These are phyloP conservation scores for Paratrypauchen microcephalus DNA, from an alignment of 2,797 vertebrate species.

Conservation along the genomic window DNA sequence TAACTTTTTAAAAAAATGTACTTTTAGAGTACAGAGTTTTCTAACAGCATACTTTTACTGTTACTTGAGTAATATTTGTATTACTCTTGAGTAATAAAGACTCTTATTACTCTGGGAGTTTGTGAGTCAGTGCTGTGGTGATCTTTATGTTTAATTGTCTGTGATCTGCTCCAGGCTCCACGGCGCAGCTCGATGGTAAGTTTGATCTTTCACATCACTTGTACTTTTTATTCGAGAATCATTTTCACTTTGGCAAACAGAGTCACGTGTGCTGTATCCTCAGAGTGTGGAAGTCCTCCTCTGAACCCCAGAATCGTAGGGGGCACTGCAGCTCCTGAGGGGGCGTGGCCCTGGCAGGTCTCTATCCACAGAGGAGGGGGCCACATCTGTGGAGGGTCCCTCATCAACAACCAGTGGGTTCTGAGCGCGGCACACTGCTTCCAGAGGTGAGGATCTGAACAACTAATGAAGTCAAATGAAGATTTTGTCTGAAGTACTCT, in stretches of 20 bases:
- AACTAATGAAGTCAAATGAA: not conserved
- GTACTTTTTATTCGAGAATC: too few relatives aligned
- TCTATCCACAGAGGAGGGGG: not conserved
- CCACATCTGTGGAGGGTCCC: conserved; percentile 4
- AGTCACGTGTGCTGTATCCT: not conserved
- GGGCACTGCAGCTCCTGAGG: not conserved
- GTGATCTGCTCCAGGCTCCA: conserved; percentile 37
- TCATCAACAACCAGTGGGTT: conserved; percentile 9
- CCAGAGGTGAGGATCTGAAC: not conserved
- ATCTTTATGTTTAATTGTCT: not conserved
- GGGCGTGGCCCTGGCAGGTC: conserved; percentile 12
- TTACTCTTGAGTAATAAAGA: too few relatives aligned
- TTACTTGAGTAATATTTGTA: too few relatives aligned
- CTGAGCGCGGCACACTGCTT: conserved; percentile 3
- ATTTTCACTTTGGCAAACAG: not conserved
- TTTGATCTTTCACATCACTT: not conserved
- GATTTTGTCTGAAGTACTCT: not conserved
- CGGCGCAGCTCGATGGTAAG: conserved; percentile 45
- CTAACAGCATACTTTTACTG: too few relatives aligned
- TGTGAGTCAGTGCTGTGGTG: not conserved
- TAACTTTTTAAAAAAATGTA: too few relatives aligned
- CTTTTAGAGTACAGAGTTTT: too few relatives aligned
- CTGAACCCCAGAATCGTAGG: conserved; percentile 49
- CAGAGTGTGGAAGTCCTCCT: conserved; percentile 34
- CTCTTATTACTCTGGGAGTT: too few relatives aligned